phyloP scores from a whole-genome alignment of 2,797 vertebrate genomes.

The Betta splendens region DNA sequence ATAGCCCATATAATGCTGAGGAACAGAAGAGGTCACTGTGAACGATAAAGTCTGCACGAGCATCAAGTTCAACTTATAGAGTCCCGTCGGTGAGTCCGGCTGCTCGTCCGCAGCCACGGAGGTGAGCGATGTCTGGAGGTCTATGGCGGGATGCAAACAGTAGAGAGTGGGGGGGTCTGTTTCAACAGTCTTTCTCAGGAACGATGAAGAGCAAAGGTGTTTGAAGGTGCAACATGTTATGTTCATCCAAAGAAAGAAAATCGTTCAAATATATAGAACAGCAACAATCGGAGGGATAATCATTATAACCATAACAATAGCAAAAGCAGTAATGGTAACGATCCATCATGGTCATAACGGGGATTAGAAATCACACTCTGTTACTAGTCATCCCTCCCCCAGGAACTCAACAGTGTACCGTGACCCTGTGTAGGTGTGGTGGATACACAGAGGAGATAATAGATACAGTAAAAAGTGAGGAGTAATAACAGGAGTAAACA shows the following conservation, averaged over 20 bases:
- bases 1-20: constrained; percentile 66
- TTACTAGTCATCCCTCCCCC: constrained; percentile 59
- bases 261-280: constrained; percentile 74
- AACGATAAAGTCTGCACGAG: constrained; percentile 55
- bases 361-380: constrained; percentile 69
- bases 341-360: constrained; percentile 75
- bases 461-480: constrained; percentile 68
- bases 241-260: constrained; percentile 72
- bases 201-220: constrained; percentile 61
- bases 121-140: constrained; percentile 44
- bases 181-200: constrained; percentile 68
- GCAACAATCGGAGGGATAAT: constrained; percentile 77
- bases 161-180: constrained; percentile 40
- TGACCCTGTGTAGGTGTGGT: constrained; percentile 58
- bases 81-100: constrained; percentile 48
- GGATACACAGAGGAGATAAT: constrained; percentile 65
- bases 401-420: constrained; percentile 69
- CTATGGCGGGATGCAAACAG: constrained; percentile 44
- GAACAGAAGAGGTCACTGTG: constrained; percentile 45
- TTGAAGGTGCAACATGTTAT: constrained; percentile 67
- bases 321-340: constrained; percentile 77
- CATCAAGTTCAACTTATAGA: constrained; percentile 50
- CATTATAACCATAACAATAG: constrained; percentile 76
- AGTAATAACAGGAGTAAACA: constrained; percentile 54
- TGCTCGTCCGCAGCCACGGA: constrained; percentile 52